phyloP scores from a whole-genome alignment of 2,113 vertebrate species.

The Pygoscelis antarcticus region DNA sequence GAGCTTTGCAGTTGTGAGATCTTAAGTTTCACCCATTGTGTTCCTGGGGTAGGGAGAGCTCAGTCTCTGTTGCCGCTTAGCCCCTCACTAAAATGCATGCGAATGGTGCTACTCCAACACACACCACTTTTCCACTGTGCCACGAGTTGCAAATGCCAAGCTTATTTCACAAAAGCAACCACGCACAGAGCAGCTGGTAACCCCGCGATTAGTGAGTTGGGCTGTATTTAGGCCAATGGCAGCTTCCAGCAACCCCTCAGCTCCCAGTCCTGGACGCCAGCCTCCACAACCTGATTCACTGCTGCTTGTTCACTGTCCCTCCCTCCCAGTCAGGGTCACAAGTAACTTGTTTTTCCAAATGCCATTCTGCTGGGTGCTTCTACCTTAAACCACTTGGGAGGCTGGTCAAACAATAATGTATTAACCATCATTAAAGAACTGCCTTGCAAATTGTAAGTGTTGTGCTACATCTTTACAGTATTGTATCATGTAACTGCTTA shows the following conservation, averaged over 20 bases:
- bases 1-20: neutral
- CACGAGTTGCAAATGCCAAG: neutral
- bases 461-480: neutral
- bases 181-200: neutral
- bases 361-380: neutral
- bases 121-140: neutral
- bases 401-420: neutral
- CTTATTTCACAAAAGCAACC: neutral
- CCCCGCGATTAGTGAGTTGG: neutral
- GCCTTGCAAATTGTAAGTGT: neutral
- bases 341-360: neutral
- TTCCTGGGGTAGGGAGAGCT: neutral
- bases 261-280: neutral
- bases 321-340: neutral
- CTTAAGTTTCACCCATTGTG: neutral
- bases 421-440: slow-evolving; percentile 2
- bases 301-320: neutral
- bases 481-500: neutral
- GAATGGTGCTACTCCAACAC: neutral
- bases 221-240: neutral
- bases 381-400: neutral
- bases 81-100: neutral
- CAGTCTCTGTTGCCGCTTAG: neutral
- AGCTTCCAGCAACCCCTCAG: neutral
- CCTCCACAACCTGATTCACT: neutral